Evolutionary conservation across 2,113 vertebrate genomes (phyloP).

Genomic region (Prunella himalayana): DNA sequence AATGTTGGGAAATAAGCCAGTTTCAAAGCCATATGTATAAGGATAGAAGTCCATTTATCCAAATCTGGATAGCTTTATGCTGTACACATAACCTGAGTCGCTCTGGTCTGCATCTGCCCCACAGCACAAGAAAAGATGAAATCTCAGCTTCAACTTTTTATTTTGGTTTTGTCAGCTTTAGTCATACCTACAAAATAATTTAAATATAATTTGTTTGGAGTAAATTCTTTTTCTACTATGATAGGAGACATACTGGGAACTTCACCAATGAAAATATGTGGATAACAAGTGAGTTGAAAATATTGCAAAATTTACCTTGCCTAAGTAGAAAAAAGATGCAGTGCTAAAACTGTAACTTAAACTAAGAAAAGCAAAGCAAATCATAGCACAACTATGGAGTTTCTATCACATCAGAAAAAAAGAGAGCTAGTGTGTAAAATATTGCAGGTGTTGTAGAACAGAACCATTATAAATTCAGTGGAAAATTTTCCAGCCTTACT

Average conservation of each 20-base stretch:
- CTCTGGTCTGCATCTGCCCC: background rate
- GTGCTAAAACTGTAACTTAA: background rate
- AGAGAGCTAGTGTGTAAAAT: background rate
- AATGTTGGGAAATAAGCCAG: slow-evolving; percentile 23
- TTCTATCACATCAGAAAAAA: background rate
- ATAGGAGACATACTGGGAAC: background rate
- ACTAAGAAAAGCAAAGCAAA: background rate
- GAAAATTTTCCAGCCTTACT: background rate
- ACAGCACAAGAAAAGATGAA: background rate
- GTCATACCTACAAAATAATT: background rate
- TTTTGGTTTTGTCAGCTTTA: background rate
- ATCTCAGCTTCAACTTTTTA: background rate
- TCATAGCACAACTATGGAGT: background rate
- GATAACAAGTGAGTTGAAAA: background rate
- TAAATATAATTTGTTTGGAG: background rate
- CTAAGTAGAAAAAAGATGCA: background rate
- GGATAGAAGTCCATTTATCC: slow-evolving; percentile 9
- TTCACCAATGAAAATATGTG: background rate
- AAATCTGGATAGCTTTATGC: slow-evolving; percentile 10
- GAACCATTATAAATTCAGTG: background rate
- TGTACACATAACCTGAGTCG: background rate
- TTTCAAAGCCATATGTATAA: background rate
- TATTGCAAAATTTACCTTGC: background rate
- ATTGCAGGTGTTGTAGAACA: background rate
- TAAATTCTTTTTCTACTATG: background rate